A percentile compares a stretch with the other conserved stretches of the same genome.
Conservation (phyloP, 2,113 vertebrate genomes). For the Cheilinus undulatus region DNA sequence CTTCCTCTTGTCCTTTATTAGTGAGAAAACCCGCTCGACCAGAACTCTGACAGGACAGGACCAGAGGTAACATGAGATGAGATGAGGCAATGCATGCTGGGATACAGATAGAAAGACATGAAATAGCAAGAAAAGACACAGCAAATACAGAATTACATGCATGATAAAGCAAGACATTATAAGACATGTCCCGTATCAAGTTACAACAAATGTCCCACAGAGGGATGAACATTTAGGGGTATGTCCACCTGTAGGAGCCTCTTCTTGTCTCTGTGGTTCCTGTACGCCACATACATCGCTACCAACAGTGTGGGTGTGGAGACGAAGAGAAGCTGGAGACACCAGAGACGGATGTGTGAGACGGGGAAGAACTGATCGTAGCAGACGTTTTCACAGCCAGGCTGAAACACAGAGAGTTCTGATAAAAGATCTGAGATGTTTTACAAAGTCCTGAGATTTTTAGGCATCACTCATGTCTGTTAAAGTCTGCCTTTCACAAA, state of each 20-base stretch:
- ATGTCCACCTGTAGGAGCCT: conserved; percentile 63
- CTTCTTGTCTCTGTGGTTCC: conserved; percentile 72
- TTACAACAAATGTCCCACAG: not conserved
- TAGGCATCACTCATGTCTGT: no score
- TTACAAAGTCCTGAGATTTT: no score
- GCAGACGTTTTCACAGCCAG: conserved; percentile 94
- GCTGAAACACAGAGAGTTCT: conserved; percentile 53
- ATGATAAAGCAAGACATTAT: no score
- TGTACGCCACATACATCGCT: conserved; percentile 76
- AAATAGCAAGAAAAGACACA: not conserved
- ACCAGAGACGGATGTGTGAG: conserved; percentile 95
- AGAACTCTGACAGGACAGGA: conserved; percentile 34
- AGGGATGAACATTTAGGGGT: no score
- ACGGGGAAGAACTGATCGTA: conserved; percentile 95
- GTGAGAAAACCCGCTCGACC: conserved; percentile 38
- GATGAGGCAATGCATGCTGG: not conserved
- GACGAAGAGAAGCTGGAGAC: conserved; percentile 93
- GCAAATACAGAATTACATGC: no score
- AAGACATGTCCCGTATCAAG: no score
- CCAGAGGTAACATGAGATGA: not conserved
- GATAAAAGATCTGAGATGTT: no score
- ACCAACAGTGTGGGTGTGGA: conserved; percentile 87
- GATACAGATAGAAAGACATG: not conserved
- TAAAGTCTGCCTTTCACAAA: no score
- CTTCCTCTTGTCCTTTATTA: conserved; percentile 62